Evolutionary conservation across 2,797 vertebrate species (phyloP), one percentile per base, ranked within the genome.

Genomic region (Otolemur crassicaudatus): DNA sequence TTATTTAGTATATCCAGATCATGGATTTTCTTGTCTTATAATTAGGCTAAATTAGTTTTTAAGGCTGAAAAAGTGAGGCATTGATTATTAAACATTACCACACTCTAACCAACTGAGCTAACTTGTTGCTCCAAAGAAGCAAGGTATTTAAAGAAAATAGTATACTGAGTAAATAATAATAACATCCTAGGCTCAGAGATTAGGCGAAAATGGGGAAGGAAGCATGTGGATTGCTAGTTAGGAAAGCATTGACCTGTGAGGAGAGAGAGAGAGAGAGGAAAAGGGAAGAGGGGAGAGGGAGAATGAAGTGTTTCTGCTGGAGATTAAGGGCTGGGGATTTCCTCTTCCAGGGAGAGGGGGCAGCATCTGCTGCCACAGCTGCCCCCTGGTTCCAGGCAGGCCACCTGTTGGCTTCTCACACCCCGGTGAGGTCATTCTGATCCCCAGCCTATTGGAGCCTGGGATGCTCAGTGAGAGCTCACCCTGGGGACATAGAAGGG

Each of bases 291-390:
- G 37, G 22, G 23, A 11, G 40, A 11, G 5, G 2, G 4, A 22
- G 75, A 9, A 1, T 1, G 20, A 0, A 0, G 12, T 27, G 40
- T 43, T 37, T 73, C 75, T 19, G 8, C 17, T 58, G 20, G 25
- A 19, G 83, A 65, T 19, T 9, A n/a, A 10, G 20, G 4, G 75
- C 13, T 0, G 0, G 34, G 84, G 49, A 14, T n/a, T 16, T 25
- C 23, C 63, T 58, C 6, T 27, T 7, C 29, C 58, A 1, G 53
- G 56, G 0, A 69, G 22, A 10, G 13, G 3, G 40, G 16, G 20
- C 37, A 10, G 40, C 65, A 19, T 4, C 0, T 7, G 23, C 7
- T 7, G n/a, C 27, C 7, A 7, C 31, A 40, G 60, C 12, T 16
- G 8, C 25, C 5, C 31, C 19, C 84, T 1, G 10, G 16, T 4